A percentile compares a stretch with the other conserved stretches of the same genome.
These are phyloP conservation scores for Sphyrna mokarran DNA, from an alignment of 2,113 vertebrate species.

Conservation along the genomic window DNA sequence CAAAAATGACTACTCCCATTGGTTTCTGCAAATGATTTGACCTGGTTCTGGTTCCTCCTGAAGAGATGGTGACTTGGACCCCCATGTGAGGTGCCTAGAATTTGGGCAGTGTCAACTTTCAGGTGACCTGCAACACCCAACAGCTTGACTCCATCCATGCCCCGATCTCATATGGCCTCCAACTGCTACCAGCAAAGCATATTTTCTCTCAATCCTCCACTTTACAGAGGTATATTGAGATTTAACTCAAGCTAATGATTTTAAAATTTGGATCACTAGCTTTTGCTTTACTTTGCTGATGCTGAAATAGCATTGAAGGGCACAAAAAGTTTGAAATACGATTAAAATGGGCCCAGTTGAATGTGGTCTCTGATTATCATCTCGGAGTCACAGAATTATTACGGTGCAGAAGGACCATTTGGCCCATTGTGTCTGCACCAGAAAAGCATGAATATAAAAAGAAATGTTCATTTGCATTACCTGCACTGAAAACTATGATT, in stretches of 20 bases:
- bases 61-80: not conserved
- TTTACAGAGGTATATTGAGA: not conserved
- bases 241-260: not conserved
- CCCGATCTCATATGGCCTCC: not conserved
- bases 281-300: not conserved
- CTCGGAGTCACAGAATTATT: not conserved
- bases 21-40: not conserved
- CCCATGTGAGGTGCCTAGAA: not conserved
- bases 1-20: not conserved
- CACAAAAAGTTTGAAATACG: not conserved
- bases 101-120: not conserved
- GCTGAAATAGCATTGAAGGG: not conserved
- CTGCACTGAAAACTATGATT: not conserved
- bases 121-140: not conserved
- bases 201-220: not conserved
- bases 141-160: not conserved
- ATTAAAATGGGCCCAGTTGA: not conserved
- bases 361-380: not conserved
- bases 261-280: not conserved
- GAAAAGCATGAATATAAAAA: not conserved
- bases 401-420: no score
- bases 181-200: not conserved
- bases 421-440: no score
- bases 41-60: not conserved
- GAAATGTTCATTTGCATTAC: not conserved